Evolutionary conservation across 1,140 invertebrate species (phyloP).

Genomic region (Danaus plexippus): DNA sequence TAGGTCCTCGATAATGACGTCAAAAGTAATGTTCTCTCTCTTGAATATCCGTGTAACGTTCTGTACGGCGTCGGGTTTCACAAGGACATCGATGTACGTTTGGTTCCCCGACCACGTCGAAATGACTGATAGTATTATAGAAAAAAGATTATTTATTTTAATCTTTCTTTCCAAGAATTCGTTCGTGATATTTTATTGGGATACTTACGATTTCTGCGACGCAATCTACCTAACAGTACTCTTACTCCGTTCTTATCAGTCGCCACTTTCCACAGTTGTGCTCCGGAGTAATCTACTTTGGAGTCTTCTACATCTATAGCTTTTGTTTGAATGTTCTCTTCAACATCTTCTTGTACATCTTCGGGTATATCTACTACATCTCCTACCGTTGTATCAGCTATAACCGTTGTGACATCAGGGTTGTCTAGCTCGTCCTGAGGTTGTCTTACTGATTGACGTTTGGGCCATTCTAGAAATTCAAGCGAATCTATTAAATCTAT

Average conservation of each 20-base stretch:
- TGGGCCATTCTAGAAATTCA: conserved; percentile 48
- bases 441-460: conserved; percentile 44
- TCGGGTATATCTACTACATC: conserved; percentile 17
- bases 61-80: conserved; percentile 72
- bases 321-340: conserved; percentile 24
- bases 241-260: conserved; percentile 52
- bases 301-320: conserved; percentile 14
- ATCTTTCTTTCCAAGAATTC: not conserved
- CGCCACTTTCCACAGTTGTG: conserved; percentile 73
- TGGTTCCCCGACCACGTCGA: conserved; percentile 80
- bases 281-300: conserved; percentile 71
- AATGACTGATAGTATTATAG: conserved; percentile 68
- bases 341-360: conserved; percentile 15
- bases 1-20: conserved; percentile 80
- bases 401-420: conserved; percentile 18
- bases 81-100: conserved; percentile 77
- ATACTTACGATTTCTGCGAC: conserved; percentile 52
- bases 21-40: conserved; percentile 74
- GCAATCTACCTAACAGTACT: conserved; percentile 39
- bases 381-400: conserved; percentile 11
- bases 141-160: conserved; percentile 15
- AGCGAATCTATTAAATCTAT: too few relatives aligned
- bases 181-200: conserved; percentile 1
- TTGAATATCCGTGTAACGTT: conserved; percentile 71
- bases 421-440: conserved; percentile 28